Percentiles rank a stretch among this genome's conserved stretches.
These are phyloP conservation scores for Amphipyra tragopoginis DNA, from an alignment of 2,888 invertebrate species.

Conservation along the genomic window DNA sequence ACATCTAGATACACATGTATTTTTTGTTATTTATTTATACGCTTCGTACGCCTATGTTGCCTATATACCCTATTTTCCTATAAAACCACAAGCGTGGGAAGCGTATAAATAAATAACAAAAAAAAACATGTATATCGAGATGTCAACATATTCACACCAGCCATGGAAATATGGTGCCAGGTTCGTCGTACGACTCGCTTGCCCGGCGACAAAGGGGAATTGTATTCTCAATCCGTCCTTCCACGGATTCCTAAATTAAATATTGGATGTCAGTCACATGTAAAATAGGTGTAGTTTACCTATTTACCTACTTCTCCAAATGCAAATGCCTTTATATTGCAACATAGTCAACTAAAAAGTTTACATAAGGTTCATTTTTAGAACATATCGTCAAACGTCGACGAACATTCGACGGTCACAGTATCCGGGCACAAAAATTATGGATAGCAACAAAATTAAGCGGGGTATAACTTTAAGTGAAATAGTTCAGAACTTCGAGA, in stretches of 20 bases:
- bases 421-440: slow-evolving; percentile 23
- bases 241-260: slow-evolving; percentile 38
- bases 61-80: too few species aligned
- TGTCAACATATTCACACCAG: too few species aligned
- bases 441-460: slow-evolving; percentile 59
- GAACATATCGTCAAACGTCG: slow-evolving; percentile 29
- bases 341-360: slow-evolving; percentile 20
- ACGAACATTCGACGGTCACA: slow-evolving; percentile 19
- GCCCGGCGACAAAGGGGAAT: too few species aligned
- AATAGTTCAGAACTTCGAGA: slow-evolving; percentile 76
- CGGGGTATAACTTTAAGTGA: slow-evolving; percentile 67
- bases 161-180: too few species aligned
- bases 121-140: too few species aligned
- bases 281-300: background rate
- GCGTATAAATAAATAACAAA: too few species aligned
- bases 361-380: slow-evolving; percentile 24
- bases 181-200: too few species aligned
- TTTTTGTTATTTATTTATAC: too few species aligned
- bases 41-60: too few species aligned
- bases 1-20: too few species aligned
- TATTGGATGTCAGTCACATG: slow-evolving; percentile 4
- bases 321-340: slow-evolving; percentile 35
- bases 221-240: too few species aligned
- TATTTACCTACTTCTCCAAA: slow-evolving; percentile 35
- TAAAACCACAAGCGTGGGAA: too few species aligned